Evolutionary conservation across 1,140 invertebrate genomes (phyloP).

Genomic region (Philaenus spumarius): DNA sequence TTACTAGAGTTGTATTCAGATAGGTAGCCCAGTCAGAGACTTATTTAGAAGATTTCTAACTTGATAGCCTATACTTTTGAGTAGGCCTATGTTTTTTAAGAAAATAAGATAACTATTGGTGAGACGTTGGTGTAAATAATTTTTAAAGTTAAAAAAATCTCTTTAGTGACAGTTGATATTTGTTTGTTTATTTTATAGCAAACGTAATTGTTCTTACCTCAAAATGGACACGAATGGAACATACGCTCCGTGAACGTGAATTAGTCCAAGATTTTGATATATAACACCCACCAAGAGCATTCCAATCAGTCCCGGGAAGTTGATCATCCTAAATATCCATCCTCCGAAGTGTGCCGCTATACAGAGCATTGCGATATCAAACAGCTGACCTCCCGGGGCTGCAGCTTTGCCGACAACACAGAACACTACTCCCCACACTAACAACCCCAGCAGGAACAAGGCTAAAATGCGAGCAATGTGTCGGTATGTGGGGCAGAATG

Average conservation of each 20-base stretch:
- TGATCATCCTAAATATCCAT: slow-evolving; percentile 63
- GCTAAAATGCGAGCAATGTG: slow-evolving; percentile 65
- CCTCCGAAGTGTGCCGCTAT: slow-evolving; percentile 76
- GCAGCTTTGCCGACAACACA: slow-evolving; percentile 65
- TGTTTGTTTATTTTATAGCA: too few relatives aligned
- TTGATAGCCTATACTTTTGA: too few relatives aligned
- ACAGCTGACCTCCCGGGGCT: slow-evolving; percentile 70
- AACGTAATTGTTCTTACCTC: too few relatives aligned
- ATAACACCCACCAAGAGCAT: slow-evolving; percentile 78
- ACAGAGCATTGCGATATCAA: slow-evolving; percentile 63
- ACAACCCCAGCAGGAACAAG: slow-evolving; percentile 59
- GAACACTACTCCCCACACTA: slow-evolving; percentile 68
- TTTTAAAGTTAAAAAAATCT: too few relatives aligned
- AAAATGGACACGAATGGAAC: slow-evolving; percentile 53
- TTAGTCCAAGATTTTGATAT: slow-evolving; percentile 68
- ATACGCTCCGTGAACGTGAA: slow-evolving; percentile 58
- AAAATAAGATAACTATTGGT: too few relatives aligned
- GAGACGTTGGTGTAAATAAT: too few relatives aligned
- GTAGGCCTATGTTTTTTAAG: too few relatives aligned
- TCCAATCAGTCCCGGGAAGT: slow-evolving; percentile 76
- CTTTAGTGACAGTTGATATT: too few relatives aligned
- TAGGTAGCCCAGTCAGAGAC: too few relatives aligned
- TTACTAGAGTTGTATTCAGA: too few relatives aligned
- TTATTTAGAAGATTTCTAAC: too few relatives aligned
- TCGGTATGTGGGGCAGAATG: slow-evolving; percentile 70